Conservation (phyloP, 2,113 vertebrate genomes). For the Peromyscus californicus region DNA sequence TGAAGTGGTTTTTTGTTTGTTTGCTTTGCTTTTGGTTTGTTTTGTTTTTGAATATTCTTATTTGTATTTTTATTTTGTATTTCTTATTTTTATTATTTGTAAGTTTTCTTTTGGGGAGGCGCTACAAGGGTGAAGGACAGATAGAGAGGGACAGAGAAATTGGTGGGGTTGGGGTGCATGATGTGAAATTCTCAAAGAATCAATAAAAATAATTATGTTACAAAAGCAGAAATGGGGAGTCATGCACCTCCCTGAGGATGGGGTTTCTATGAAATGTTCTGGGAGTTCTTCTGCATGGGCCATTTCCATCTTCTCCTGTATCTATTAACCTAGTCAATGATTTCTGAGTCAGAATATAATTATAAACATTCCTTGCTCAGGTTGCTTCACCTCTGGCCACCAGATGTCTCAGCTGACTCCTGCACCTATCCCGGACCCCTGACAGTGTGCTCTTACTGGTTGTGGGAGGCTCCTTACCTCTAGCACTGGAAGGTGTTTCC, state of each 20-base stretch:
- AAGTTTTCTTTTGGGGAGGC: neutral
- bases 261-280: neutral
- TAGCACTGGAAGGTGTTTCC: neutral
- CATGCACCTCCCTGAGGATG: neutral
- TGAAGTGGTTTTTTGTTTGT: neutral
- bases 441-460: neutral
- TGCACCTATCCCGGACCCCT: fast-evolving
- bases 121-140: too few species aligned
- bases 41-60: neutral
- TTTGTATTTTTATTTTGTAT: neutral
- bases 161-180: neutral
- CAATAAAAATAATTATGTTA: neutral
- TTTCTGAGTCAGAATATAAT: neutral
- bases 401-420: neutral
- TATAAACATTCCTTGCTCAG: neutral
- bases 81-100: neutral
- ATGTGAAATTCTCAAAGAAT: neutral
- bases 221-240: neutral
- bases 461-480: neutral
- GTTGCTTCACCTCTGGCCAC: neutral
- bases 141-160: neutral
- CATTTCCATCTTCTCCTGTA: neutral
- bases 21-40: neutral
- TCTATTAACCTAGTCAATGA: neutral
- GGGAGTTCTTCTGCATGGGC: neutral